Conservation (phyloP, 2,113 vertebrate species). For the Platysternon megacephalum region DNA sequence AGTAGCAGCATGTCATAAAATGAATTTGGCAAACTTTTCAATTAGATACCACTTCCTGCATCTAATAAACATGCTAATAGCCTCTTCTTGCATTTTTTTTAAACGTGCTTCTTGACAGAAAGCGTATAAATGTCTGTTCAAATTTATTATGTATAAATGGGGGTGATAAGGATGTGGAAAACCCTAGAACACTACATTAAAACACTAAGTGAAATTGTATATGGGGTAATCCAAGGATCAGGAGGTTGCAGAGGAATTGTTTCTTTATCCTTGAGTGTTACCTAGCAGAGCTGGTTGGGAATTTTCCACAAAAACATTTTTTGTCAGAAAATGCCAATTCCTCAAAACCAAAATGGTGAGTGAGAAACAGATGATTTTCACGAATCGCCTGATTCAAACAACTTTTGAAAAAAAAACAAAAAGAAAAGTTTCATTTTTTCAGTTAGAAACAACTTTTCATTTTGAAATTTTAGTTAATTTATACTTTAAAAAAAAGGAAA, state of each 20-base stretch:
- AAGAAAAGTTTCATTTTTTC: not conserved
- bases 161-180: conserved; percentile 16
- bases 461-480: not conserved
- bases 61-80: conserved; percentile 27
- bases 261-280: conserved; percentile 1
- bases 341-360: not conserved
- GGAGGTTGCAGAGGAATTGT: conserved; percentile 29
- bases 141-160: conserved; percentile 11
- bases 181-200: conserved; percentile 34
- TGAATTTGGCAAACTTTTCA: conserved; percentile 61
- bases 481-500: not conserved
- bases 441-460: not conserved
- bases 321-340: not conserved
- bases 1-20: conserved; percentile 31
- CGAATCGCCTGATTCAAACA: not conserved
- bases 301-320: not conserved
- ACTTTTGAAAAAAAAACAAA: not conserved
- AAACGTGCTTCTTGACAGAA: conserved; percentile 19
- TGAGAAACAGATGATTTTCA: not conserved
- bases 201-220: conserved; percentile 38
- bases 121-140: conserved; percentile 11
- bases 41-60: conserved; percentile 4
- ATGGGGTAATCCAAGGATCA: conserved; percentile 25
- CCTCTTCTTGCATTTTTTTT: not conserved
- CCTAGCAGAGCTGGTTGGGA: not conserved